Conservation (phyloP, 2,888 invertebrate genomes). For the Cephalotes varians region DNA sequence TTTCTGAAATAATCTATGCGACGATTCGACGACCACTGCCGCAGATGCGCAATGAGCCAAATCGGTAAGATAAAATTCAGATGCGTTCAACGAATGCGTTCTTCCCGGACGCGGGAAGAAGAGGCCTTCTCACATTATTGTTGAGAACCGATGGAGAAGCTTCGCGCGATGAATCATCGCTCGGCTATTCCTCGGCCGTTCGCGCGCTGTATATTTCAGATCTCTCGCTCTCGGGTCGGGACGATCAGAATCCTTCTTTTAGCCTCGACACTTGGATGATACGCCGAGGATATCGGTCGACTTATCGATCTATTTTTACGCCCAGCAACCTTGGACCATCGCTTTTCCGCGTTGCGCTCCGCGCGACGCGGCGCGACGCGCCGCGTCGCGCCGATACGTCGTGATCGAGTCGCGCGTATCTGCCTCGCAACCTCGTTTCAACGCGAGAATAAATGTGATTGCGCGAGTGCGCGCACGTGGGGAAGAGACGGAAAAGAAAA, state of each 20-base stretch:
- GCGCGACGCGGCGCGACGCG: conserved; percentile 43
- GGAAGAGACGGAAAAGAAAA: conserved; percentile 23
- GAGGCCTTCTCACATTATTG: conserved; percentile 63
- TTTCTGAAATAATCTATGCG: neutral
- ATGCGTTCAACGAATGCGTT: conserved; percentile 11
- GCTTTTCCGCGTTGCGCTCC: conserved; percentile 69
- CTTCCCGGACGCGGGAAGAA: conserved; percentile 42
- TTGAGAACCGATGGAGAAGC: conserved; percentile 64
- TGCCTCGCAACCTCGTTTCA: conserved; percentile 43
- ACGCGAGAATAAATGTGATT: conserved; percentile 41
- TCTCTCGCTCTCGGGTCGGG: conserved; percentile 20
- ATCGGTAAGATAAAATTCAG: conserved; percentile 5
- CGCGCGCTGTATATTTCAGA: conserved; percentile 44
- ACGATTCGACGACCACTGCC: neutral
- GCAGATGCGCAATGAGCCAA: neutral
- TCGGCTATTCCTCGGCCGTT: conserved; percentile 58
- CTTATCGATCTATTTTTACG: conserved; percentile 71
- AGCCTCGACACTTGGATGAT: conserved; percentile 21
- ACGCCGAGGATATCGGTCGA: conserved; percentile 62
- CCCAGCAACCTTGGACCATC: conserved; percentile 56
- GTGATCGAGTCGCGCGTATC: conserved; percentile 41
- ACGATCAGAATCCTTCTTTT: conserved; percentile 49
- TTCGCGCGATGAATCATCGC: conserved; percentile 69
- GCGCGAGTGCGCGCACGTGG: conserved; percentile 8
- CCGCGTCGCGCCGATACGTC: conserved; percentile 50